phyloP scores from a whole-genome alignment of 2,113 vertebrate species.

The Genyomyrus donnyi region DNA sequence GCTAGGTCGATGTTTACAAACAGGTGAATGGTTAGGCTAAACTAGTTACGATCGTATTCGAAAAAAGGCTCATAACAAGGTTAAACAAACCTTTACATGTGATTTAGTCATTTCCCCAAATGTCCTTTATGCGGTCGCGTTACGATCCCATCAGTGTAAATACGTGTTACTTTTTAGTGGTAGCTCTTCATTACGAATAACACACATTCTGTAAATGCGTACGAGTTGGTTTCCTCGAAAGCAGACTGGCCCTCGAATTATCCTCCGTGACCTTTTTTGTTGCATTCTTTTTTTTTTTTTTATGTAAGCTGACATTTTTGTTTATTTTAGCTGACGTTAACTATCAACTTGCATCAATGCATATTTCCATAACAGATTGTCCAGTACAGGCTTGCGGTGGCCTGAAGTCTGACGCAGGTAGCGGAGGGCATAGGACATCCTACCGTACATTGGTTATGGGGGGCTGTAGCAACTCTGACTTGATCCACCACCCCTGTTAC shows the following conservation, averaged over 20 bases:
- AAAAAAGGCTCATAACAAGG: neutral
- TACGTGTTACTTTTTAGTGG: neutral
- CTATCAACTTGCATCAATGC: neutral
- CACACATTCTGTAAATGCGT: neutral
- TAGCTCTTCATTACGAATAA: neutral
- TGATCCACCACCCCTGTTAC: neutral
- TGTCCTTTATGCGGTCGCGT: neutral
- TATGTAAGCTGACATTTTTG: too few species aligned
- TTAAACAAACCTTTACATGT: neutral
- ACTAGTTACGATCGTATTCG: neutral
- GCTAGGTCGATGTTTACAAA: neutral
- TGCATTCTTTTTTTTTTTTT: neutral
- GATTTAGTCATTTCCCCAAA: neutral
- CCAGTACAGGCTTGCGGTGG: neutral
- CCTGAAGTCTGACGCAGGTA: neutral
- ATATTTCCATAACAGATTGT: neutral
- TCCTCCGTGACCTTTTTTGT: neutral
- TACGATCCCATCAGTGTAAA: neutral
- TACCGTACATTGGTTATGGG: neutral
- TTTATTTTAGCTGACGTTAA: neutral
- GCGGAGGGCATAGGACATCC: neutral
- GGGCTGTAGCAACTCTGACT: neutral
- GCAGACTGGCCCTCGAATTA: neutral
- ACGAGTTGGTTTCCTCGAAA: neutral
- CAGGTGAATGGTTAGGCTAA: neutral